Conservation (phyloP, 1,140 invertebrate genomes). For the Asbolus verrucosus region DNA sequence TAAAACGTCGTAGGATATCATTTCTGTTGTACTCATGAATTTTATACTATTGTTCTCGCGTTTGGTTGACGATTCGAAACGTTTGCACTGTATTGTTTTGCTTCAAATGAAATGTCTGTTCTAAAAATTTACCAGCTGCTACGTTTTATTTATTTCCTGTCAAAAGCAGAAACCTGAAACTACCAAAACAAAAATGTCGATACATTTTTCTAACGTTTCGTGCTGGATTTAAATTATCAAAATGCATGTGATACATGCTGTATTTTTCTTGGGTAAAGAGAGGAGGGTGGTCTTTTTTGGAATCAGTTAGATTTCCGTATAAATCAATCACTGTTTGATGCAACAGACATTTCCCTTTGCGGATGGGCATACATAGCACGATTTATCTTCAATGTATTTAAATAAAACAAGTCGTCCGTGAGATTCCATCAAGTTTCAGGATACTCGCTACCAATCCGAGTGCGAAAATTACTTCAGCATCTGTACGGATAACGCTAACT, state of each 20-base stretch:
- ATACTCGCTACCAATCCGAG: conserved; percentile 57
- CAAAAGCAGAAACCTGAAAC: conserved; percentile 18
- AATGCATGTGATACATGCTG: conserved; percentile 17
- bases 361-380: conserved; percentile 42
- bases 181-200: background rate
- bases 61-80: conserved; percentile 1
- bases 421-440: conserved; percentile 61
- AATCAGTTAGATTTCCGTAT: conserved; percentile 49
- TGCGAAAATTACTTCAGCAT: conserved; percentile 60
- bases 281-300: background rate
- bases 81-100: conserved; percentile 14
- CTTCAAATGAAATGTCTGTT: conserved; percentile 18
- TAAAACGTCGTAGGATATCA: conserved; percentile 33
- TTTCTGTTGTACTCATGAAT: conserved; percentile 15
- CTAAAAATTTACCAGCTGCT: conserved; percentile 31
- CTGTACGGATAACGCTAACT: conserved; percentile 47
- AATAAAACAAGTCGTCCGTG: conserved; percentile 61
- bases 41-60: conserved; percentile 25
- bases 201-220: conserved; percentile 10
- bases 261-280: background rate
- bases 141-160: conserved; percentile 30
- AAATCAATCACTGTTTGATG: conserved; percentile 53
- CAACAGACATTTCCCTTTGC: conserved; percentile 47
- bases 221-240: conserved; percentile 27
- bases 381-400: conserved; percentile 60